A percentile compares a stretch with the other conserved stretches of the same genome.
These are phyloP conservation scores for Prunella strophiata DNA, from an alignment of 2,797 vertebrate species.

Conservation along the genomic window DNA sequence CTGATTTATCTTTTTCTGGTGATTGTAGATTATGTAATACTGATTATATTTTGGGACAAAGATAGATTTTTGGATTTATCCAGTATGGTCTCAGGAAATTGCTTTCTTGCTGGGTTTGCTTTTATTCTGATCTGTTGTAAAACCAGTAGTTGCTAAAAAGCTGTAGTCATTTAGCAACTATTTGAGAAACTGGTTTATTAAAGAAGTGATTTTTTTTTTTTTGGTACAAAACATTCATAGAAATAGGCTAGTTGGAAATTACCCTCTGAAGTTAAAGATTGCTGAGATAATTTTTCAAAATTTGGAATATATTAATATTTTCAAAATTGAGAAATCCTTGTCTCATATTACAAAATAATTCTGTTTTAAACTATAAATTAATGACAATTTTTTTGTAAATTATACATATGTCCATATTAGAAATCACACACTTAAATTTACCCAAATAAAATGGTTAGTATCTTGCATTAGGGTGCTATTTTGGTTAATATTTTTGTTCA, in stretches of 20 bases:
- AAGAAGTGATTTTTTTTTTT: background rate
- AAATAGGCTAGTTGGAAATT: background rate
- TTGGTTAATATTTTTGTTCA: background rate
- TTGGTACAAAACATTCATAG: background rate
- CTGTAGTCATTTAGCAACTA: background rate
- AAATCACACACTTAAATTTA: background rate
- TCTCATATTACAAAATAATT: background rate
- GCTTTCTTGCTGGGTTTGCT: background rate
- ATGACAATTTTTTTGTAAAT: background rate
- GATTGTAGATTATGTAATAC: background rate
- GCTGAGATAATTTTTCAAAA: background rate
- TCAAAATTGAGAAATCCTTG: background rate
- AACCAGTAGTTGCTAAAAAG: background rate
- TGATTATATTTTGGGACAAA: background rate
- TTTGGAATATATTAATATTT: background rate
- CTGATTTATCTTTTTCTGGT: conserved; percentile 25
- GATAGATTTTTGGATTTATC: conserved; percentile 29
- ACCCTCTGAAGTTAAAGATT: background rate
- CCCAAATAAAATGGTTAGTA: background rate
- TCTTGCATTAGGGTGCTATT: background rate
- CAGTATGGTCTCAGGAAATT: background rate
- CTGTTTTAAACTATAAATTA: background rate
- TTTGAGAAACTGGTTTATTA: background rate
- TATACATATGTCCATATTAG: background rate
- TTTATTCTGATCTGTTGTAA: conserved; percentile 1